Evolutionary conservation across 2,113 vertebrate species (phyloP).

Genomic region (Oncorhynchus kisutch): DNA sequence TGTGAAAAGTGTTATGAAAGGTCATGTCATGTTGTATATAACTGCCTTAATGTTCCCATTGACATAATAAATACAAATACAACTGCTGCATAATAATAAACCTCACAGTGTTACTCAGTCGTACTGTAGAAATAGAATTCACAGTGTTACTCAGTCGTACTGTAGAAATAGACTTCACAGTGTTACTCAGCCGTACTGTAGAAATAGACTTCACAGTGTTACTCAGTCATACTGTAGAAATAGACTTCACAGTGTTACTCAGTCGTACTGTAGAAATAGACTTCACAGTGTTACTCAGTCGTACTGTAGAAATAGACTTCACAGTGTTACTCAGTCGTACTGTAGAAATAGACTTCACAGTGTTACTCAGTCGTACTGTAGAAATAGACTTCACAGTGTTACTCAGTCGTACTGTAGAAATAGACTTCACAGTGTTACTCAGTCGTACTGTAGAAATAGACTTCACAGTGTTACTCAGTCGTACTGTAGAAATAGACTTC

Average conservation of each 20-base stretch:
- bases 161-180: constrained; percentile 19
- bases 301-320: constrained; percentile 4
- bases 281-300: too few relatives aligned
- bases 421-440: too few relatives aligned
- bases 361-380: too few relatives aligned
- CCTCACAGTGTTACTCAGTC: too few relatives aligned
- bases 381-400: constrained; percentile 1
- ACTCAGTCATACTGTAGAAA: too few relatives aligned
- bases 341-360: not conserved
- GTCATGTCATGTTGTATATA: too few relatives aligned
- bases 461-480: constrained; percentile 27
- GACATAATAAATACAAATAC: too few relatives aligned
- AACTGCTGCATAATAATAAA: too few relatives aligned
- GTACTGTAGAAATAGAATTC: constrained; percentile 6
- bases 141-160: too few relatives aligned
- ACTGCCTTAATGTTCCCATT: too few relatives aligned
- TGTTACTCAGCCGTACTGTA: not conserved
- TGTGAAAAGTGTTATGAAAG: too few relatives aligned
- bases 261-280: constrained; percentile 5
- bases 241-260: too few relatives aligned
- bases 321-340: constrained; percentile 8
- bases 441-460: not conserved
- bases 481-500: not conserved
- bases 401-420: constrained; percentile 2
- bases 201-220: not conserved